These are phyloP conservation scores for Syrrhaptes paradoxus DNA, from an alignment of 2,113 vertebrate genomes.

Conservation along the genomic window DNA sequence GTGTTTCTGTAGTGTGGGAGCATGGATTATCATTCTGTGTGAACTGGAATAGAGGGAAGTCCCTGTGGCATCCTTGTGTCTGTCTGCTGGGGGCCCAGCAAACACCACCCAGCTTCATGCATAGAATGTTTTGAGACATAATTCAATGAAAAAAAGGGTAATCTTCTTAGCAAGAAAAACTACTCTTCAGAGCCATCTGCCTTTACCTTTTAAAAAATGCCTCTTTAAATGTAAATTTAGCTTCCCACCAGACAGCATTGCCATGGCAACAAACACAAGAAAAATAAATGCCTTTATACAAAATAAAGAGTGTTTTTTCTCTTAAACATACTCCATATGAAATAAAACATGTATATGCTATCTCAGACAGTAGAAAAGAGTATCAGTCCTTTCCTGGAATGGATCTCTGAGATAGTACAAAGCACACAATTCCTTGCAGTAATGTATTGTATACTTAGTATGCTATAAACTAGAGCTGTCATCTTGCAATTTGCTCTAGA, in stretches of 20 bases:
- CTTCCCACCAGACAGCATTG: constrained; percentile 37
- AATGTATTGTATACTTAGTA: background rate
- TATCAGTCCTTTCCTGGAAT: background rate
- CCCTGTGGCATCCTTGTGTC: background rate
- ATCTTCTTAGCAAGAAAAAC: constrained; percentile 30
- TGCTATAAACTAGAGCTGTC: background rate
- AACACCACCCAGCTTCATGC: background rate
- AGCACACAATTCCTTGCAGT: background rate
- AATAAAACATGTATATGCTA: background rate
- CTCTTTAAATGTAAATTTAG: constrained; percentile 64
- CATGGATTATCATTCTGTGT: background rate
- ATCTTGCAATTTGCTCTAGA: background rate
- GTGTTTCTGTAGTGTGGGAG: background rate
- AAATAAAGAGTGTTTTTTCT: background rate
- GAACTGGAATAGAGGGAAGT: background rate
- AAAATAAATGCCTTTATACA: constrained; percentile 31
- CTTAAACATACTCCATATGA: background rate
- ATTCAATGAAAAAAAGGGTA: background rate
- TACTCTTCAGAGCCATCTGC: constrained; percentile 7
- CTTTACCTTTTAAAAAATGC: constrained; percentile 23
- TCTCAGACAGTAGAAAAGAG: background rate
- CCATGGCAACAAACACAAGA: constrained; percentile 45
- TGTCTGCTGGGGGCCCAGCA: background rate
- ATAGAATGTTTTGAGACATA: no score
- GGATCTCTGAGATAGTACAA: background rate